These are phyloP conservation scores for Actenoides hombroni DNA, from an alignment of 2,113 vertebrate species.

Conservation along the genomic window DNA sequence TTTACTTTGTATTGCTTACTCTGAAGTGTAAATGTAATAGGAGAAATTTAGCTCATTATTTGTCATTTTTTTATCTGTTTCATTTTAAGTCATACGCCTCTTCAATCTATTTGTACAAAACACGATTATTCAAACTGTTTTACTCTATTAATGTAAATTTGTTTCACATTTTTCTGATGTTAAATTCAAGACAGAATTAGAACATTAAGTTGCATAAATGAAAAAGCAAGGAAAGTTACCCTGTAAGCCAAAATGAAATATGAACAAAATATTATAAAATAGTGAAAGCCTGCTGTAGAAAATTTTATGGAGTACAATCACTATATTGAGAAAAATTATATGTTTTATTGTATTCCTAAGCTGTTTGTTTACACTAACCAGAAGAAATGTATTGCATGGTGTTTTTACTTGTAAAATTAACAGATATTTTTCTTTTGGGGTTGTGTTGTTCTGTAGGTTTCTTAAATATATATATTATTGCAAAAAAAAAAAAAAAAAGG, in stretches of 20 bases:
- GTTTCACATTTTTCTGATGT: conserved; percentile 23
- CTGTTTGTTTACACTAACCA: not conserved
- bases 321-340: not conserved
- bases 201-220: conserved; percentile 62
- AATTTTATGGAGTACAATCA: not conserved
- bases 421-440: not conserved
- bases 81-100: not conserved
- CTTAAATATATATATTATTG: not conserved
- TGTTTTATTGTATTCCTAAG: not conserved
- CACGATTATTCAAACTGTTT: conserved; percentile 44
- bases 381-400: not conserved
- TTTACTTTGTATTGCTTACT: conserved; percentile 60
- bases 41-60: conserved; percentile 48
- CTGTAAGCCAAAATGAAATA: conserved; percentile 40
- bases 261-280: not conserved
- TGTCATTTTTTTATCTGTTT: conserved; percentile 54
- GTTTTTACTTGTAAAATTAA: not conserved
- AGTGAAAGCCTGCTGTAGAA: not conserved
- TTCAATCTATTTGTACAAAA: conserved; percentile 27
- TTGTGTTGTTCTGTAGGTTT: not conserved
- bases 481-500: not conserved
- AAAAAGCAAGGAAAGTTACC: conserved; percentile 56
- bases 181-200: conserved; percentile 67
- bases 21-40: conserved; percentile 56
- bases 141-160: not conserved